Evolutionary conservation across 2,888 invertebrate genomes (phyloP).

Genomic region (Nephrotoma flavescens): DNA sequence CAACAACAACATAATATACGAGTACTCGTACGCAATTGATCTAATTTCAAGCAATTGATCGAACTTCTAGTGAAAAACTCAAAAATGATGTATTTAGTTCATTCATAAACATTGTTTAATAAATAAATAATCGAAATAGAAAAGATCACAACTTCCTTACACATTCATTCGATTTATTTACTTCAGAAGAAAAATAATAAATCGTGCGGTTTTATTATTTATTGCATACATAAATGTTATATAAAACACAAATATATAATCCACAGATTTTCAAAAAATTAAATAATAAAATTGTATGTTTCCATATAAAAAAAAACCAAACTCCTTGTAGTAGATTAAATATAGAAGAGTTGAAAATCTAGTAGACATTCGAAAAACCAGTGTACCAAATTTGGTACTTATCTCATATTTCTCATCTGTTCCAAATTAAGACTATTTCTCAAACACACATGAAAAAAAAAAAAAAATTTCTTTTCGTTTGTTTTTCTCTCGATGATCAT

Average conservation of each 20-base stretch:
- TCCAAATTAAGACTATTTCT: constrained; percentile 45
- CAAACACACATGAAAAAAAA: background rate
- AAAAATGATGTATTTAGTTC: background rate
- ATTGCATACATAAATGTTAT: background rate
- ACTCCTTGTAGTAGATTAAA: constrained; percentile 1
- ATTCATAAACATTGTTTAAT: background rate
- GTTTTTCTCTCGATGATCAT: background rate
- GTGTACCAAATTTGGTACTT: constrained; percentile 43
- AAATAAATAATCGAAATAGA: background rate
- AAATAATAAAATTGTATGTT: background rate
- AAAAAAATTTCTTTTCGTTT: background rate
- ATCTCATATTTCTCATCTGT: constrained; percentile 49
- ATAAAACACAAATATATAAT: background rate
- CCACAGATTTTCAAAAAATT: background rate
- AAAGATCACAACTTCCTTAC: background rate
- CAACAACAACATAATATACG: background rate
- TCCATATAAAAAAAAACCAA: background rate
- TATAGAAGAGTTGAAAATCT: constrained; percentile 6
- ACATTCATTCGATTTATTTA: background rate
- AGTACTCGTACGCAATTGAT: background rate
- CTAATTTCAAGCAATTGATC: background rate
- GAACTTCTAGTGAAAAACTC: background rate
- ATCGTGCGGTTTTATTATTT: background rate
- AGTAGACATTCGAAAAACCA: constrained; percentile 1
- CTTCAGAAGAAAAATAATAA: background rate